Base-by-base conservation (phyloP, 2,113 vertebrate species). In the Capreolus pygargus region DNA sequence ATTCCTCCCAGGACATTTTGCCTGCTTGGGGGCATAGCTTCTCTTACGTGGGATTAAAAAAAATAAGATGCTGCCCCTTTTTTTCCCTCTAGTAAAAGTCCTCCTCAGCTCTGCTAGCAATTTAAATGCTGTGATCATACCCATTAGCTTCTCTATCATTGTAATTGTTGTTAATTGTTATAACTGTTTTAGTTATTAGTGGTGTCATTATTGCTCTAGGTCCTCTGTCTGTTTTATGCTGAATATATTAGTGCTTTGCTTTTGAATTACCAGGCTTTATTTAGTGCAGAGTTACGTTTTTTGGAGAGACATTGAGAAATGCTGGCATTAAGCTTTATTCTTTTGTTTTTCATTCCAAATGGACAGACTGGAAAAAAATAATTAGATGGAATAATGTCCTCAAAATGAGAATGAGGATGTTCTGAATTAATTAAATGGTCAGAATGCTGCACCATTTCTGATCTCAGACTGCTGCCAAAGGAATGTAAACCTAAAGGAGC, bases 101-200 rank as follows among this genome's bases (percentile, higher is more conserved):
- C 57, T 84, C 93, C 96, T 57, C 92, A 89, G 92, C 97, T 96
- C 96, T 83, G 96, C 96, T 96, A 90, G 96, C 92, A 97, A 36
- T 96, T 98, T 95, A 58, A 97, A 97, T 97, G 93, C 98, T 92
- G 97, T 86, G 95, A 97, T 98, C 97, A 0, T 79, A 30, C 94
- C 96, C 98, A 98, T 98, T 97, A 98, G 98, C 98, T 81, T 97
- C 98, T 98, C 96, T 96, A 97, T 47, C 92, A 90, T 94, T 93
- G 95, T 98, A 97, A 98, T 98, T 97, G 98, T 89, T 97, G 98
- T 97, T 98, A 98, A 98, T 98, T n/a, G 95, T 98, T 98, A 76
- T 82, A 97, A 98, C 98, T 64, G 98, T 97, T 97, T 98, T 95
- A 61, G 97, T 98, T 97, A 97, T 98, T 93, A 98, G 97, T 96